Base-by-base conservation (phyloP, 2,113 vertebrate species). In the Pollachius pollachius region DNA sequence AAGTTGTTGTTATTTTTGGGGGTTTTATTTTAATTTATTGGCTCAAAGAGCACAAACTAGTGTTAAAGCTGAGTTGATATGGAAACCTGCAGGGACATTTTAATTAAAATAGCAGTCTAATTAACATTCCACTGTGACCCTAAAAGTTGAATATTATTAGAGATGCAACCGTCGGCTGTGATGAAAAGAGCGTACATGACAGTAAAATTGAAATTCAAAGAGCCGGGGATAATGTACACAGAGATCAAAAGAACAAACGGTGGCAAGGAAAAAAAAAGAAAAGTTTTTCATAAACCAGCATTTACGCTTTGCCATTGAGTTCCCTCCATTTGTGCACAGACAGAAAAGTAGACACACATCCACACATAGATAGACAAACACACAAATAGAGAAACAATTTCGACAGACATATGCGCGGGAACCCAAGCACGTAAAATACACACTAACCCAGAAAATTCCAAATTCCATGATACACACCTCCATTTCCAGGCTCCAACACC, bases 201-300 rank as follows among this genome's bases (percentile, higher is more conserved):
- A 92, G 91, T 88, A 82, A 86, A 92, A 91, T 89, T 89, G 83
- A 91, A 93, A 93, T 93, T 92, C 91, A 93, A 93, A 93, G 92
- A 87, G 91, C 86, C 80, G 82, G 74, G 89, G 85, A 92, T 90
- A 92, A 93, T 91, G 90, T 93, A 92, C 91, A 92, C 90, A 89
- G 89, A 91, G 90, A 92, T 93, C 92, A 93, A 92, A 92, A 91
- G 90, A 92, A 92, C 91, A 92, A 92, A 93, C 88, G 91, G 88
- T 85, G 75, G 82, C 84, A 60, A 52, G 85, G 85, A 78, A 85
- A 89, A 88, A 90, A 90, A 88, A 90, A 84, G 84, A 85, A 85
- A 92, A 93, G 87, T 90, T 91, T 92, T 87, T 85, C 86, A 85
- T 85, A 74, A 68, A 77, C 77, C 52, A 16, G 54, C 15, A 57